Base-by-base conservation (phyloP, 2,888 invertebrate genomes). In the Ceriagrion tenellum region DNA sequence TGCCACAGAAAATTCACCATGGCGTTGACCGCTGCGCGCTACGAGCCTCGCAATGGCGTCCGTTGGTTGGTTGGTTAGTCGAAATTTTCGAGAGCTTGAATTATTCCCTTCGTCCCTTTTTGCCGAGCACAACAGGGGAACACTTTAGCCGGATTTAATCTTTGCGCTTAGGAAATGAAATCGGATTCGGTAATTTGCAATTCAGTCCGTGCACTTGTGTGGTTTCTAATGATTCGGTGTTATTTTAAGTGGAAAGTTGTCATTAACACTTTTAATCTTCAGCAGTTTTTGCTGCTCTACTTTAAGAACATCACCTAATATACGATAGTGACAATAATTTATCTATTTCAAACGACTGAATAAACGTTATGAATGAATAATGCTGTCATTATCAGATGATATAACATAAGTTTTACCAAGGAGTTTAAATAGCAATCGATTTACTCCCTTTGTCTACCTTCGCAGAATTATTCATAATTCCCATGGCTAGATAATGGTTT, bases 121-220 rank as follows among this genome's bases (percentile, higher is more conserved):
- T n/a, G 81, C 18, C 35, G 81, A 13, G 35, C 23, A 20, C 81
- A 35, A 4, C 30, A 16, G 81, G 35, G 35, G 35, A 16, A 13
- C 81, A 35, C 81, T 81, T 81, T 81, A 35, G 13, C 81, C 30
- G 81, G 35, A 30, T 81, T 81, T 81, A 81, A 81, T 81, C 81
- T 81, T 10, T 35, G 81, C 35, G 81, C 81, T 13, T 35, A 35
- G 30, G 30, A 30, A 30, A 81, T 81, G 81, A 81, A 81, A 81
- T 35, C 81, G 16, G 81, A 81, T 81, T 81, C 81, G 3, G 35
- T 81, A 81, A 81, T 35, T 35, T 81, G 81, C 30, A 81, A 81
- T 35, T 81, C 69, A 81, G 81, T 35, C 35, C 81, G 13, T 81
- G 26, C 4, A 81, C 16, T 3, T 35, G 30, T 18, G 30, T 69